phyloP scores from a whole-genome alignment of 2,113 vertebrate species.

The Sylvia atricapilla region DNA sequence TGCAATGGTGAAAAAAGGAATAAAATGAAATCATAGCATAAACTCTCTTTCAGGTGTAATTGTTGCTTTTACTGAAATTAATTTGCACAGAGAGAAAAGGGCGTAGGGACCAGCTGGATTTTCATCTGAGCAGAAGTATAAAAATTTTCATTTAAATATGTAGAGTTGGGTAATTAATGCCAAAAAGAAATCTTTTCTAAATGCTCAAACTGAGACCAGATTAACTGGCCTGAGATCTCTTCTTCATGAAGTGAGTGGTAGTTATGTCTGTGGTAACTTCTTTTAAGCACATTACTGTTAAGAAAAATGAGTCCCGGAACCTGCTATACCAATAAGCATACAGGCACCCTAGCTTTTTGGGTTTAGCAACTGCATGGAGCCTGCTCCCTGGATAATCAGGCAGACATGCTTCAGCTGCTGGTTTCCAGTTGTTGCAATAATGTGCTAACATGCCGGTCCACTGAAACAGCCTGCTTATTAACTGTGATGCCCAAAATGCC shows the following conservation, averaged over 20 bases:
- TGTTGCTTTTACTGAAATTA: neutral
- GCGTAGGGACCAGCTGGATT: neutral
- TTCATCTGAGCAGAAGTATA: neutral
- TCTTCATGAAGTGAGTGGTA: neutral
- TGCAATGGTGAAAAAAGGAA: neutral
- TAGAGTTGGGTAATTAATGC: neutral
- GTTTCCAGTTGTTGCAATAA: conserved; percentile 29
- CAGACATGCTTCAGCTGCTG: conserved; percentile 14
- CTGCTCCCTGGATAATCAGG: conserved; percentile 7
- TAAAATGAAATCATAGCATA: neutral
- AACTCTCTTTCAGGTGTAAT: neutral
- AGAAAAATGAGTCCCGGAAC: neutral
- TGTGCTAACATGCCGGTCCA: conserved; percentile 17
- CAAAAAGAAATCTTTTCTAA: neutral
- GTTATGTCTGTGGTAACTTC: neutral
- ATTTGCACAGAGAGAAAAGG: neutral
- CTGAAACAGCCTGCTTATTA: conserved; percentile 40
- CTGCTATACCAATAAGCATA: neutral
- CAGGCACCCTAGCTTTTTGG: neutral
- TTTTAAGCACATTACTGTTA: neutral
- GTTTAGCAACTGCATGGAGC: neutral
- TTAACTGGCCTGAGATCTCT: neutral
- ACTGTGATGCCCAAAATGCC: conserved; percentile 32
- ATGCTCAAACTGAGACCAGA: neutral
- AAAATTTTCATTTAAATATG: neutral